A percentile compares a stretch with the other conserved stretches of the same genome.
Conservation (phyloP, 1,140 invertebrate species). For the Bombus cullumanus region DNA sequence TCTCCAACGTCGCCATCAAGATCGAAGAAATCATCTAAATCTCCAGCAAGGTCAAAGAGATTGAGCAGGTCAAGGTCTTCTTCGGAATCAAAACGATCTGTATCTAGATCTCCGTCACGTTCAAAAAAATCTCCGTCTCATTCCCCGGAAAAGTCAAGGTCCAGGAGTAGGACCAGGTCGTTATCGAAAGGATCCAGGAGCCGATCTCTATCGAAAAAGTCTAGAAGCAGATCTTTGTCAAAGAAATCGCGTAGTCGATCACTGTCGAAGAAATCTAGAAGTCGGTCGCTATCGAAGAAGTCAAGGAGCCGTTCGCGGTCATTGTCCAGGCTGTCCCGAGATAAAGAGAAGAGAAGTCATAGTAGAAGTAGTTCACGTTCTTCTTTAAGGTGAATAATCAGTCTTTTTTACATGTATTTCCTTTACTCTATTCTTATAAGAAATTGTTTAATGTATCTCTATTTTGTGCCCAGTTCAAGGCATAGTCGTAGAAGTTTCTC, state of each 20-base stretch:
- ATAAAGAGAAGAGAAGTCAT: slow-evolving; percentile 74
- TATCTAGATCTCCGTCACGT: slow-evolving; percentile 59
- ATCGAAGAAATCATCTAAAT: slow-evolving; percentile 53
- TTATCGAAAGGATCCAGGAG: slow-evolving; percentile 68
- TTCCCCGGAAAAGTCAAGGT: slow-evolving; percentile 66
- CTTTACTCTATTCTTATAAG: neutral
- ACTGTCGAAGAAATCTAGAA: slow-evolving; percentile 68
- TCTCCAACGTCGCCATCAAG: slow-evolving; percentile 46
- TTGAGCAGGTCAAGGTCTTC: slow-evolving; percentile 68
- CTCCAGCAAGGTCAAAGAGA: slow-evolving; percentile 58
- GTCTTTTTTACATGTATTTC: neutral
- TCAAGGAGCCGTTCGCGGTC: slow-evolving; percentile 76
- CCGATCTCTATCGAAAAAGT: slow-evolving; percentile 68
- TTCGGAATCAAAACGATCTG: slow-evolving; percentile 52
- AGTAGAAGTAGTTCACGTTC: slow-evolving; percentile 76
- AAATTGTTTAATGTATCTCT: neutral
- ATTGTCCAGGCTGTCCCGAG: slow-evolving; percentile 70
- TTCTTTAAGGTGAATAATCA: slow-evolving; percentile 71
- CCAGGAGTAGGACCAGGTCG: slow-evolving; percentile 70
- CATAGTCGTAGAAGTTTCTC: slow-evolving; percentile 78
- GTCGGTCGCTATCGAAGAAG: slow-evolving; percentile 69
- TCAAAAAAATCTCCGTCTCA: slow-evolving; percentile 71
- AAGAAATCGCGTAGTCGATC: slow-evolving; percentile 69
- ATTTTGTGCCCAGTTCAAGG: slow-evolving; percentile 63
- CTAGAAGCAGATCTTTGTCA: slow-evolving; percentile 66